These are phyloP conservation scores for Plagodis dolabraria DNA, from an alignment of 2,888 invertebrate species.

Conservation along the genomic window DNA sequence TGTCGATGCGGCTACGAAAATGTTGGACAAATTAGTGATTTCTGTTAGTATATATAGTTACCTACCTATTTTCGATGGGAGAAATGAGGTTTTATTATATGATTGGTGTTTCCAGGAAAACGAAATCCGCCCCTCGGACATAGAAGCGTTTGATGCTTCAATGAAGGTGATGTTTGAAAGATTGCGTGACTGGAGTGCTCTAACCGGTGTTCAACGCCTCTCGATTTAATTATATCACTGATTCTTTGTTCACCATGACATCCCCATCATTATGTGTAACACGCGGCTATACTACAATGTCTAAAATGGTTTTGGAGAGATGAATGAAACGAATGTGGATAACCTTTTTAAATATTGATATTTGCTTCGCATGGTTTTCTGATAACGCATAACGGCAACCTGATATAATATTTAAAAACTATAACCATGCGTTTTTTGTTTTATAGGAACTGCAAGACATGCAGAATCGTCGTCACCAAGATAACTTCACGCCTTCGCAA, in stretches of 20 bases:
- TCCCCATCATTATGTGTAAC: slow-evolving; percentile 49
- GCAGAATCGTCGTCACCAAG: slow-evolving; percentile 96
- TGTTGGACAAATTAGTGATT: slow-evolving; percentile 42
- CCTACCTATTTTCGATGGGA: not conserved
- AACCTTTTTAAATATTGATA: slow-evolving; percentile 8
- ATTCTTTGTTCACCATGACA: slow-evolving; percentile 39
- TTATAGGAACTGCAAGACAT: slow-evolving; percentile 95
- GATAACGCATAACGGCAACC: not conserved
- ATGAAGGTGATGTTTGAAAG: slow-evolving; percentile 77
- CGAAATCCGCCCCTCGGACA: slow-evolving; percentile 68
- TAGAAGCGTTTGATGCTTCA: slow-evolving; percentile 79
- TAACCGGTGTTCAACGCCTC: slow-evolving; percentile 47
- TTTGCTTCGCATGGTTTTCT: slow-evolving; percentile 34
- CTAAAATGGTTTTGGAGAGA: slow-evolving; percentile 15
- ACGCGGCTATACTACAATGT: slow-evolving; percentile 29
- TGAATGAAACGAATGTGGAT: not conserved
- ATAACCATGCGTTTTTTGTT: not conserved
- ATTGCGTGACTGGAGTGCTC: slow-evolving; percentile 49
- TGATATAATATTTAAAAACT: not conserved
- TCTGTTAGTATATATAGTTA: slow-evolving; percentile 32
- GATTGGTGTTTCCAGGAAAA: slow-evolving; percentile 75
- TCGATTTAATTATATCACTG: slow-evolving; percentile 41
- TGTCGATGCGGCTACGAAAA: slow-evolving; percentile 29
- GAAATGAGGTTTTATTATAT: slow-evolving; percentile 1
- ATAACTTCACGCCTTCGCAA: slow-evolving; percentile 96